These are phyloP conservation scores for Bilobella aurantiaca DNA, from an alignment of 1,140 invertebrate species.

Conservation along the genomic window DNA sequence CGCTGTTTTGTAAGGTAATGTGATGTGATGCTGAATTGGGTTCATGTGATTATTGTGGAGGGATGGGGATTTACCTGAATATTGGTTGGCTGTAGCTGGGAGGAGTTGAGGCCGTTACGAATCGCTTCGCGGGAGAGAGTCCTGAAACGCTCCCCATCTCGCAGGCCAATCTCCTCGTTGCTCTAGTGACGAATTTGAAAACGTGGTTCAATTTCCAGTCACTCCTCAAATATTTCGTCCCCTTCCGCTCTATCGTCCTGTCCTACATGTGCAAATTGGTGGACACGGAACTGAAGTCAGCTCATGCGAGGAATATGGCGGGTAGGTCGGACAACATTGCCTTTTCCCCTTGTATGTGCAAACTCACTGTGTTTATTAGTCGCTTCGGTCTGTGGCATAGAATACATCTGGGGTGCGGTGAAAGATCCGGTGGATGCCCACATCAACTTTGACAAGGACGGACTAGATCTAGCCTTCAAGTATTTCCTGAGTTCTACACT, in stretches of 20 bases:
- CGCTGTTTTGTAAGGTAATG: slow-evolving; percentile 60
- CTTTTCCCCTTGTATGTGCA: too few species aligned
- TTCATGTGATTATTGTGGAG: too few species aligned
- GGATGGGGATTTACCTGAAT: too few species aligned
- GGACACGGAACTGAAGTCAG: slow-evolving; percentile 64
- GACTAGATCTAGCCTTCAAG: slow-evolving; percentile 81
- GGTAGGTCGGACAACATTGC: too few species aligned
- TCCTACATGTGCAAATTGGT: slow-evolving; percentile 85
- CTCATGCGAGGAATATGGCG: slow-evolving; percentile 78
- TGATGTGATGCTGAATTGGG: too few species aligned
- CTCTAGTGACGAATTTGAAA: slow-evolving; percentile 80
- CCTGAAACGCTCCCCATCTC: slow-evolving; percentile 67
- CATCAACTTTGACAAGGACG: slow-evolving; percentile 75
- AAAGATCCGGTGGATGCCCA: slow-evolving; percentile 76
- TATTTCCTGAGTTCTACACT: slow-evolving; percentile 87
- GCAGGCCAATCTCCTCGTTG: slow-evolving; percentile 80
- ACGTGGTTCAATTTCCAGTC: slow-evolving; percentile 87
- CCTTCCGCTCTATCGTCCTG: slow-evolving; percentile 69
- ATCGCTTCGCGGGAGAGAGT: slow-evolving; percentile 65
- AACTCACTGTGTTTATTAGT: too few species aligned
- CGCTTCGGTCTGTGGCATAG: too few species aligned
- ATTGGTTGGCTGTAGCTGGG: too few species aligned
- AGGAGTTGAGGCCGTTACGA: slow-evolving; percentile 71
- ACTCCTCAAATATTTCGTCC: slow-evolving; percentile 74
- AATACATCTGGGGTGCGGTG: slow-evolving; percentile 87